Conservation (phyloP, 2,888 invertebrate genomes). For the Vandiemenella viatica region DNA sequence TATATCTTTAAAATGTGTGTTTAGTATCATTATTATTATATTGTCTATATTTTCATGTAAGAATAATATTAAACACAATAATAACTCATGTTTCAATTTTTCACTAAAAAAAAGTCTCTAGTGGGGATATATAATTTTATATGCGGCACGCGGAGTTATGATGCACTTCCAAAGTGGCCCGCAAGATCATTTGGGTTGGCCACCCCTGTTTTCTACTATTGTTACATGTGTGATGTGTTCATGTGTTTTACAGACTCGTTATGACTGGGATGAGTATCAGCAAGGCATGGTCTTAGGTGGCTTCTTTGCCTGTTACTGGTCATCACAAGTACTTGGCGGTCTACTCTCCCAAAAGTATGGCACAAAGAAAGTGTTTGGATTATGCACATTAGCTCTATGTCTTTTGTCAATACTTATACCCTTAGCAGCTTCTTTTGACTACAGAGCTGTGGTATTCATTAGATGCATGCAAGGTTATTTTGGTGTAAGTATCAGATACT, state of each 20-base stretch:
- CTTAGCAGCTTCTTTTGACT: conserved; percentile 40
- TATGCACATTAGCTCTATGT: conserved; percentile 45
- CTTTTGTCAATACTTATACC: conserved; percentile 51
- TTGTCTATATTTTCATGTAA: too few species aligned
- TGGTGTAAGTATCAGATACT: conserved; percentile 35
- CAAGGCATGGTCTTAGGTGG: conserved; percentile 48
- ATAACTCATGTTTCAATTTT: too few species aligned
- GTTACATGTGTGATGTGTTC: too few species aligned
- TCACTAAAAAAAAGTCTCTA: too few species aligned
- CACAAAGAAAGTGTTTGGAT: conserved; percentile 53
- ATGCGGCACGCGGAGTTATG: too few species aligned
- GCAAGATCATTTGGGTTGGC: too few species aligned
- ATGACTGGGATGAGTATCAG: conserved; percentile 47
- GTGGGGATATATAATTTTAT: too few species aligned
- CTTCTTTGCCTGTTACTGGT: conserved; percentile 59
- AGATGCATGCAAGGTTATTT: conserved; percentile 52
- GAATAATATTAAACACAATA: too few species aligned
- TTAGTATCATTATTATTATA: too few species aligned
- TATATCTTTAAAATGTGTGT: too few species aligned
- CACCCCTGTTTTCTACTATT: too few species aligned
- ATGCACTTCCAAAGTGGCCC: too few species aligned
- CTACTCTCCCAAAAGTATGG: conserved; percentile 50
- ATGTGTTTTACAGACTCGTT: conserved; percentile 24
- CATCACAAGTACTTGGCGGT: conserved; percentile 57
- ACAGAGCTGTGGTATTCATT: conserved; percentile 38